Evolutionary conservation across 2,888 invertebrate species (phyloP), one percentile per base, ranked within the genome.

Genomic region (Galerucella pusilla): DNA sequence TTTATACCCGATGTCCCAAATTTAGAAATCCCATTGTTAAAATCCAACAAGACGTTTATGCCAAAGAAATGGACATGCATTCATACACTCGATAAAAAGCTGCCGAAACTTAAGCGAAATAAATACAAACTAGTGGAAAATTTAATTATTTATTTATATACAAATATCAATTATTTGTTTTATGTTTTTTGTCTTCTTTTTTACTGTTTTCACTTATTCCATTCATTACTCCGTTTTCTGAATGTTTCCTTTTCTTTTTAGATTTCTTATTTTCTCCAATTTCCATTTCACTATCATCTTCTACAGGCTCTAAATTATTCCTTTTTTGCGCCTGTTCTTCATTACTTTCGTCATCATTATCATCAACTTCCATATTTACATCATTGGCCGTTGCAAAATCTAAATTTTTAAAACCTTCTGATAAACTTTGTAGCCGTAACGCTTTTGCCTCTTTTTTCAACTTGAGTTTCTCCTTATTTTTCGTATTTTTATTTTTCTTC

Each of bases 381-480:
- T 76, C 65, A 45, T 46, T 20, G 5, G 68, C 60, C 16, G 59
- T 67, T 7, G 57, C 70, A 63, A 76, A 79, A 67, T 78, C 75
- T 25, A 76, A 69, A 28, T 68, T 67, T 63, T n/a, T 77, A 65
- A 82, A 79, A 3, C 90, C 90, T 81, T 90, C 86, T 0, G 89
- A 88, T 79, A 89, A 86, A 74, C 88, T 87, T 75, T 88, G 84
- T 45, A 88, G 83, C 64, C 90, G 85, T 72, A 89, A 81, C 75
- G 86, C 82, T 74, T 88, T 88, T 20, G 89, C 85, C 82, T 89
- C 88, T 80, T 90, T 90, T 78, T 89, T 90, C 69, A 88, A 80
- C 78, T 88, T 87, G 66, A 87, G 86, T 49, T 85, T 85, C 54
- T 88, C 86, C 72, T 85, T 87, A 75, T 86, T 88, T 65, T 83